A percentile compares a stretch with the other conserved stretches of the same genome.
phyloP scores from a whole-genome alignment of 2,797 vertebrate species.

The Typhlichthys subterraneus region DNA sequence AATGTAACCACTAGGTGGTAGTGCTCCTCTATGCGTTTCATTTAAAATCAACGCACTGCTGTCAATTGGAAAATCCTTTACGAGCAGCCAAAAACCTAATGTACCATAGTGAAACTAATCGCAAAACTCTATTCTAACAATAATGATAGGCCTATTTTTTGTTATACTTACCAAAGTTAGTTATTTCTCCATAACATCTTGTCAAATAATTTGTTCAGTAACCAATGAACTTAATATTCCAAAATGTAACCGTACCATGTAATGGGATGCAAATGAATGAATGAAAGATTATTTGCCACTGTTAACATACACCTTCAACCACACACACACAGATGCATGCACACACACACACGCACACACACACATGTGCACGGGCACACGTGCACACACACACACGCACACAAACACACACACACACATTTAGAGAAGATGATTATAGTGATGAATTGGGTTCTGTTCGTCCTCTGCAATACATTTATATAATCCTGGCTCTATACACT shows the following conservation, averaged over 20 bases:
- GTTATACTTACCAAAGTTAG: background rate
- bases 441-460: no score
- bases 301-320: no score
- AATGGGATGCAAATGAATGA: no score
- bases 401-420: background rate
- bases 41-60: no score
- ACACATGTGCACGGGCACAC: background rate
- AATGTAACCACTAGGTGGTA: no score
- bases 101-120: no score
- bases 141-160: background rate
- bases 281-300: no score
- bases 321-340: background rate
- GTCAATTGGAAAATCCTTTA: no score
- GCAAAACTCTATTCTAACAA: background rate
- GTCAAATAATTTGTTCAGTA: background rate
- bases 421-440: no score
- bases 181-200: background rate
- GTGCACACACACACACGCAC: background rate
- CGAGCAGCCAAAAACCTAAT: no score
- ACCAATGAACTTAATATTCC: background rate
- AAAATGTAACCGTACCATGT: background rate
- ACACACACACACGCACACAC: background rate
- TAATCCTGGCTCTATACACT: constrained; percentile 22
- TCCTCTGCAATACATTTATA: constrained; percentile 9
- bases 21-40: no score